A percentile compares a stretch with the other conserved stretches of the same genome.
Conservation (phyloP, 1,140 invertebrate species). For the Thaumetopoea pityocampa region DNA sequence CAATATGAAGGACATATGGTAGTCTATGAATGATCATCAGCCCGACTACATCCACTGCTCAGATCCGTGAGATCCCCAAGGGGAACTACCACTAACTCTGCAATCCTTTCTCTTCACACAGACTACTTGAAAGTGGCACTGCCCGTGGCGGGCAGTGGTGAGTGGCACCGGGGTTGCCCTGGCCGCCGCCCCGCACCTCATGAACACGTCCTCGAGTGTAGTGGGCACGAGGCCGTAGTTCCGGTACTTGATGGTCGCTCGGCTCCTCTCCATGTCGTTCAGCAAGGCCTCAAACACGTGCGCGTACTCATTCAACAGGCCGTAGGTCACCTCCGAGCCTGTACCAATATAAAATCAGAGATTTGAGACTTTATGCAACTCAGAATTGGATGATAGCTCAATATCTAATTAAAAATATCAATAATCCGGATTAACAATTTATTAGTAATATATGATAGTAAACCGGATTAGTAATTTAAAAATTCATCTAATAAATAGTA, state of each 20-base stretch:
- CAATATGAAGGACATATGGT: too few relatives aligned
- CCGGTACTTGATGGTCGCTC: conserved; percentile 79
- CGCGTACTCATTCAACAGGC: conserved; percentile 64
- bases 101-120: too few relatives aligned
- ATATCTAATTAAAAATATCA: neutral
- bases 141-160: neutral
- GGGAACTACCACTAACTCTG: too few relatives aligned
- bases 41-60: too few relatives aligned
- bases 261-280: conserved; percentile 80
- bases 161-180: conserved; percentile 37
- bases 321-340: conserved; percentile 76
- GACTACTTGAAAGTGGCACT: neutral
- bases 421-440: too few relatives aligned
- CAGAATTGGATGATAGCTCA: neutral
- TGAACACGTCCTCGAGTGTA: conserved; percentile 92
- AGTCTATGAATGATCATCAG: too few relatives aligned
- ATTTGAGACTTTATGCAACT: neutral
- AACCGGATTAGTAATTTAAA: too few relatives aligned
- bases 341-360: conserved; percentile 7
- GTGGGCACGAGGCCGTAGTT: conserved; percentile 83
- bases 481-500: too few relatives aligned
- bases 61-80: too few relatives aligned
- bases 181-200: too few relatives aligned
- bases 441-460: too few relatives aligned
- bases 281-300: conserved; percentile 78